Percentiles rank a stretch among this genome's conserved stretches.
phyloP scores from a whole-genome alignment of 2,113 vertebrate genomes.

The Centropristis striata region DNA sequence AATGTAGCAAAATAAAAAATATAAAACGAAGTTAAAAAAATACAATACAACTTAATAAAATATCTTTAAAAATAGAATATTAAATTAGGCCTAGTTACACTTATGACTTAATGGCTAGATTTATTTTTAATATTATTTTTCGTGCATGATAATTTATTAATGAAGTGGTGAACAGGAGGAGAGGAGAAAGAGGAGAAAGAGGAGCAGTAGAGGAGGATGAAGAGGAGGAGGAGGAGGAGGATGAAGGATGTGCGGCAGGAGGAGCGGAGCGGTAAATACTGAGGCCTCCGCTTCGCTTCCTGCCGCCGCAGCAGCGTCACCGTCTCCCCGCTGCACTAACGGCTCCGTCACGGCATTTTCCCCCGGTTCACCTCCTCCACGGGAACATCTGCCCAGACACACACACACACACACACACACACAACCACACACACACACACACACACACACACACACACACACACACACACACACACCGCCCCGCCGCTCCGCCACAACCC shows the following conservation, averaged over 20 bases:
- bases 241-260: not conserved
- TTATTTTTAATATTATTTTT: too few species aligned
- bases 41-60: too few species aligned
- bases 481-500: not conserved
- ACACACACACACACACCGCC: not conserved
- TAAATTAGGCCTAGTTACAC: too few species aligned
- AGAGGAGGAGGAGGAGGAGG: not conserved
- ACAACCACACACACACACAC: not conserved
- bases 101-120: too few species aligned
- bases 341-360: not conserved
- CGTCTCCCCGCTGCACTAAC: not conserved
- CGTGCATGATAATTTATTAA: too few species aligned
- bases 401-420: not conserved
- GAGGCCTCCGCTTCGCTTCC: not conserved
- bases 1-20: too few species aligned
- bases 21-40: too few species aligned
- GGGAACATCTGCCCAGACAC: not conserved
- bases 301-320: conserved; percentile 4
- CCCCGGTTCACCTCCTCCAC: too few species aligned
- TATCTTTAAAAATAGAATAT: not conserved
- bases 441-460: not conserved
- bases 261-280: not conserved
- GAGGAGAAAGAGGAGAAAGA: not conserved
- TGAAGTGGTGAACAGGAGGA: not conserved
- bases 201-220: not conserved